Evolutionary conservation across 2,797 vertebrate genomes (phyloP).

Genomic region (Pampus argenteus): DNA sequence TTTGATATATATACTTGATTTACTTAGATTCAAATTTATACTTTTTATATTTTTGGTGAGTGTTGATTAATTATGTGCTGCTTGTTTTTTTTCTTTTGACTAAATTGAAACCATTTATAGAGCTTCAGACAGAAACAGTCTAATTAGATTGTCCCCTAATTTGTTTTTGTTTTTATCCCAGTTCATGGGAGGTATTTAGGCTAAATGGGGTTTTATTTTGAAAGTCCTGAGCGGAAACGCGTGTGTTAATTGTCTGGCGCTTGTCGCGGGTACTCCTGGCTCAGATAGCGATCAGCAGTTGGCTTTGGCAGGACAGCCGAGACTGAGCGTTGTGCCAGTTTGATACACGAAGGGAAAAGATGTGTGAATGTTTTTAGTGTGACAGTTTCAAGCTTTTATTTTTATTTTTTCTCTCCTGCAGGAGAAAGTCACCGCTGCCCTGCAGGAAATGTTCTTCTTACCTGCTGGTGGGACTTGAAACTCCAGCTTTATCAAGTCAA

Average conservation of each 20-base stretch:
- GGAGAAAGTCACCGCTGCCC: slow-evolving; percentile 33
- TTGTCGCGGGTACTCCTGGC: slow-evolving; percentile 32
- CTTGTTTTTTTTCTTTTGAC: neutral
- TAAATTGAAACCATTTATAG: neutral
- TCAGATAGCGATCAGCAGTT: slow-evolving; percentile 60
- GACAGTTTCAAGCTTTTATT: slow-evolving; percentile 32
- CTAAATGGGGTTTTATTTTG: slow-evolving; percentile 39
- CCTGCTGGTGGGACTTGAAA: slow-evolving; percentile 16
- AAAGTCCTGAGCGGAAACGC: slow-evolving; percentile 10
- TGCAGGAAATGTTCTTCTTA: neutral
- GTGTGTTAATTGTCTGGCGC: fast-evolving
- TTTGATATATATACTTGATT: no score
- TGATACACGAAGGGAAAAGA: neutral
- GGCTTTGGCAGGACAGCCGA: slow-evolving; percentile 64
- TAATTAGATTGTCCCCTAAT: neutral
- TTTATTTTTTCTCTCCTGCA: slow-evolving; percentile 5
- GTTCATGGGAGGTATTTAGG: neutral
- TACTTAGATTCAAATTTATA: no score
- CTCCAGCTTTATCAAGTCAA: neutral
- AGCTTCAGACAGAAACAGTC: no score
- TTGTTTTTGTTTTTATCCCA: neutral
- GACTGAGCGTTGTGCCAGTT: neutral
- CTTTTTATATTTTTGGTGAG: no score
- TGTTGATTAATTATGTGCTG: no score
- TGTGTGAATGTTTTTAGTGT: neutral